Conservation (phyloP, 2,113 vertebrate species). For the Myiagra hebetior region DNA sequence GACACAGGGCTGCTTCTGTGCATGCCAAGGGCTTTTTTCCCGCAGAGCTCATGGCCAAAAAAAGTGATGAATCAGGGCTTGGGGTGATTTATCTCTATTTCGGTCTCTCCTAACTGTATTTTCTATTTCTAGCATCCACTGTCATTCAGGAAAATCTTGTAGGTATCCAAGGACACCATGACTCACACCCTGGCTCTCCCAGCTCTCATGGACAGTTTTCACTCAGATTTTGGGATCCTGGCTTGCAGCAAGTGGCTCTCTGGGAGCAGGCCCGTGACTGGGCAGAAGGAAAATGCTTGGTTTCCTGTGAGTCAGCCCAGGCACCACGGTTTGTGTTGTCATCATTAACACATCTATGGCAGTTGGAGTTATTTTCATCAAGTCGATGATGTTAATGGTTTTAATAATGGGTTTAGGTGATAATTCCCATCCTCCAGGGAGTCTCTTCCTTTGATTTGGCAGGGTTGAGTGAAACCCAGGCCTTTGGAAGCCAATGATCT, state of each 20-base stretch:
- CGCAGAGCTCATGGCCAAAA: conserved; percentile 1
- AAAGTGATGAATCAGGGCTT: conserved; percentile 34
- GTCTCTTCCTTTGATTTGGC: background rate
- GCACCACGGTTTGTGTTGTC: background rate
- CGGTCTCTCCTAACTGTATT: background rate
- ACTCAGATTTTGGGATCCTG: background rate
- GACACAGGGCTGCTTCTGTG: background rate
- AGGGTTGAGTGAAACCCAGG: background rate
- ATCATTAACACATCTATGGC: background rate
- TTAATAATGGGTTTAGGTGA: background rate
- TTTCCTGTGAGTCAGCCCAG: background rate
- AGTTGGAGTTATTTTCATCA: background rate
- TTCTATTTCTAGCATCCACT: conserved; percentile 43
- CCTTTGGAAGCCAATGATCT: background rate
- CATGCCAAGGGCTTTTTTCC: conserved; percentile 8
- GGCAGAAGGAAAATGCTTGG: background rate
- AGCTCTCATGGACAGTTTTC: background rate
- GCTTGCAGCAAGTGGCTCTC: background rate
- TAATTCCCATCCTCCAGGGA: background rate
- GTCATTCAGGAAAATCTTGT: conserved; percentile 32
- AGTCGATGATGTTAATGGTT: background rate
- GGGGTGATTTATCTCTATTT: background rate
- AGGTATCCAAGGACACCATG: conserved; percentile 10
- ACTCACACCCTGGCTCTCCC: conserved; percentile 33
- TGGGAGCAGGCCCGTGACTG: background rate